Evolutionary conservation across 2,113 vertebrate genomes (phyloP).

Genomic region (Heliornis fulica): DNA sequence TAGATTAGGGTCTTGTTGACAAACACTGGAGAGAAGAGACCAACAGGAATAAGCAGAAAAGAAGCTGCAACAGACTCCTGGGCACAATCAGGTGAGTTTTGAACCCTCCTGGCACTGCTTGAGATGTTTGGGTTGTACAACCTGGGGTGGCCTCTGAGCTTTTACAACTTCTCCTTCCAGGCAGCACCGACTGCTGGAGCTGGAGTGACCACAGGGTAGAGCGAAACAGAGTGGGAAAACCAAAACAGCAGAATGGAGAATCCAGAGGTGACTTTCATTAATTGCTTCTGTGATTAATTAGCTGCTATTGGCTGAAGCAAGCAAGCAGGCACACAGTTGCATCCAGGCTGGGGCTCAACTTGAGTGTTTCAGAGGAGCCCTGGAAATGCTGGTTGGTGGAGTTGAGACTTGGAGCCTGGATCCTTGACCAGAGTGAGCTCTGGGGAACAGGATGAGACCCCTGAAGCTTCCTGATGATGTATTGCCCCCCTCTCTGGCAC

Average conservation of each 20-base stretch:
- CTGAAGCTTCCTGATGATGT: background rate
- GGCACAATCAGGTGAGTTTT: background rate
- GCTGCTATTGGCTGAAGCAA: background rate
- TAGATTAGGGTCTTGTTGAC: background rate
- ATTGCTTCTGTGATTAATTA: background rate
- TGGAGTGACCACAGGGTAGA: background rate
- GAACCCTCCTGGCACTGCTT: background rate
- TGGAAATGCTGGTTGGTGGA: background rate
- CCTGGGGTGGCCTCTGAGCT: too few relatives aligned
- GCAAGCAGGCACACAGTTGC: background rate
- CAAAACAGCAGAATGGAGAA: background rate
- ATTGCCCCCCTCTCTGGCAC: background rate
- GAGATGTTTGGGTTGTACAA: rapidly evolving
- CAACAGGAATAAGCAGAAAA: background rate
- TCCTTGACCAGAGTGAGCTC: background rate
- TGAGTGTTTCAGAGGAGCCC: background rate
- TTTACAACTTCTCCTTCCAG: background rate
- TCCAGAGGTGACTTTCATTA: background rate
- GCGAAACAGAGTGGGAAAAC: background rate
- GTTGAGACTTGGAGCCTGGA: too few relatives aligned
- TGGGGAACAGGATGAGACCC: background rate
- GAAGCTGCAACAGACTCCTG: background rate
- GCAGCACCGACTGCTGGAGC: background rate
- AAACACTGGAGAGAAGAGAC: background rate
- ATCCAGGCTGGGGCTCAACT: background rate